phyloP scores from a whole-genome alignment of 2,113 vertebrate genomes.

The Scomber scombrus region DNA sequence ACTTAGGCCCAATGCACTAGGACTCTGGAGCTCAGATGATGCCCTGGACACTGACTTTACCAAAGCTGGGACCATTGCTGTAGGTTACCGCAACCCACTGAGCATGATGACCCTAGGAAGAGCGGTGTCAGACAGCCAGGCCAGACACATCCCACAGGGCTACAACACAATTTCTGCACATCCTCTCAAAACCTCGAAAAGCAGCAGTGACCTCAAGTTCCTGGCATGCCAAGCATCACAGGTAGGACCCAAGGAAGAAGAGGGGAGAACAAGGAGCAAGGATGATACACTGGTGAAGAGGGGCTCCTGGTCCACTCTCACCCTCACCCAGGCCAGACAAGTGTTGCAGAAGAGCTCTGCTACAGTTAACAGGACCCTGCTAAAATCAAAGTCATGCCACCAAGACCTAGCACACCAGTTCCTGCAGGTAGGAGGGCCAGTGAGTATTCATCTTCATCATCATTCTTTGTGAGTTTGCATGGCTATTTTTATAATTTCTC shows the following conservation, averaged over 20 bases:
- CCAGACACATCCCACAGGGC: constrained; percentile 92
- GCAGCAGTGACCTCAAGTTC: constrained; percentile 91
- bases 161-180: constrained; percentile 82
- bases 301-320: constrained; percentile 97
- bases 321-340: constrained; percentile 94
- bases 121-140: constrained; percentile 83
- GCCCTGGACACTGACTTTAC: constrained; percentile 89
- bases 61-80: constrained; percentile 82
- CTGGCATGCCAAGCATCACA: constrained; percentile 79
- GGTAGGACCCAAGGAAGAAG: constrained; percentile 82
- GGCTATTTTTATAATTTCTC: constrained; percentile 37
- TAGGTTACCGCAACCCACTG: constrained; percentile 91
- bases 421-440: constrained; percentile 91
- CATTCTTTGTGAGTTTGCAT: constrained; percentile 58
- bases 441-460: constrained; percentile 74
- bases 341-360: constrained; percentile 96
- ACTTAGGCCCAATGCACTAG: constrained; percentile 86
- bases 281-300: constrained; percentile 86
- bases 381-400: constrained; percentile 97
- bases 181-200: constrained; percentile 93
- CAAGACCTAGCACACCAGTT: constrained; percentile 96
- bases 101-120: constrained; percentile 94
- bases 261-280: constrained; percentile 63
- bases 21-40: constrained; percentile 97
- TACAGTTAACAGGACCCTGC: constrained; percentile 95